phyloP scores from a whole-genome alignment of 2,888 invertebrate species.

The Catocala sponsa region DNA sequence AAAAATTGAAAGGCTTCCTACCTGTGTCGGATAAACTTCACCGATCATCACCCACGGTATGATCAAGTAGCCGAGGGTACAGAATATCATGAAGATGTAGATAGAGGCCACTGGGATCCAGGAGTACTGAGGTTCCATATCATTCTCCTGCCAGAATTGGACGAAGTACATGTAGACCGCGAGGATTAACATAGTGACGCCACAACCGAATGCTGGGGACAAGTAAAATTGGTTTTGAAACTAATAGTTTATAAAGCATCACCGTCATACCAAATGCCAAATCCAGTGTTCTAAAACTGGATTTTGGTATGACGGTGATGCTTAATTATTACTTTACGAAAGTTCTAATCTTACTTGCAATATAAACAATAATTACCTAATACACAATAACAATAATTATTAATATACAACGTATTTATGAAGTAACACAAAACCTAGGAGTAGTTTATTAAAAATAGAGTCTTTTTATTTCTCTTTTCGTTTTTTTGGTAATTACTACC shows the following conservation, averaged over 20 bases:
- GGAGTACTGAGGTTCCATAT: slow-evolving; percentile 73
- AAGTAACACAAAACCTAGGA: no score
- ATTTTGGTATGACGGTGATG: no score
- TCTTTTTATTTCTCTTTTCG: no score
- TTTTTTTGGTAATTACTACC: no score
- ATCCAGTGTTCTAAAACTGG: no score
- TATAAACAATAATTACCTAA: no score
- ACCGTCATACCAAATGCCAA: no score
- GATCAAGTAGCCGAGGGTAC: slow-evolving; percentile 90
- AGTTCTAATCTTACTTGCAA: no score
- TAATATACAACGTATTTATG: no score
- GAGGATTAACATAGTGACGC: slow-evolving; percentile 89
- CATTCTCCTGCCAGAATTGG: slow-evolving; percentile 80
- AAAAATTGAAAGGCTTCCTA: slow-evolving; percentile 45
- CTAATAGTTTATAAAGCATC: neutral
- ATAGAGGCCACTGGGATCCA: slow-evolving; percentile 90
- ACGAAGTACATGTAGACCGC: slow-evolving; percentile 89
- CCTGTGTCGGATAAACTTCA: slow-evolving; percentile 91
- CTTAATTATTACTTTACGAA: no score
- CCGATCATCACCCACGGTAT: slow-evolving; percentile 93
- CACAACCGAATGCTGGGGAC: slow-evolving; percentile 88
- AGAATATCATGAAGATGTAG: slow-evolving; percentile 88
- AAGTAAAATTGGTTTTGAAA: slow-evolving; percentile 20
- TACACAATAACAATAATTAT: no score
- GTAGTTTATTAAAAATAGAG: no score